phyloP scores from a whole-genome alignment of 2,113 vertebrate genomes.

The Telmatochromis bifrenatus region DNA sequence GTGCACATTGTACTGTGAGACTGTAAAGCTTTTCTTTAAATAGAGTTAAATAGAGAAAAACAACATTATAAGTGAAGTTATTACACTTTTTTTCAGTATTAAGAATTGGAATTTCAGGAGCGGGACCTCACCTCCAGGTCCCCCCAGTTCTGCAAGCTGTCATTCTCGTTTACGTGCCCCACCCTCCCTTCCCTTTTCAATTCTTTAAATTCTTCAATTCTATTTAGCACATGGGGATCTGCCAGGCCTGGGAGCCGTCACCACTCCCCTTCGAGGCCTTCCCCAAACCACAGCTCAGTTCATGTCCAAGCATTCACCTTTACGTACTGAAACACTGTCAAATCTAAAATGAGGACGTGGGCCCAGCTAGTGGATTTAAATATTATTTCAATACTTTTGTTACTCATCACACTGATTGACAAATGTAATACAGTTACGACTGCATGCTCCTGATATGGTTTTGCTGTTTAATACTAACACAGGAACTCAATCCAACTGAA shows the following conservation, averaged over 20 bases:
- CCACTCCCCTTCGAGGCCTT: background rate
- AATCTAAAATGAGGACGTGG: background rate
- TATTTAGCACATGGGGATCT: background rate
- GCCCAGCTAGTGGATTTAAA: background rate
- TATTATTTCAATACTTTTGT: background rate
- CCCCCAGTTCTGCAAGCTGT: background rate
- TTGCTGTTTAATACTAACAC: background rate
- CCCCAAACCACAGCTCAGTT: background rate
- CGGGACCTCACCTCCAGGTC: background rate
- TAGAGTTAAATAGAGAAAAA: background rate
- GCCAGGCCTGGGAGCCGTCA: background rate
- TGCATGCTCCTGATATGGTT: background rate
- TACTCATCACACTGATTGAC: background rate
- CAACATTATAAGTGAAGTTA: background rate
- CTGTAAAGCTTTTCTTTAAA: background rate
- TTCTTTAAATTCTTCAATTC: background rate
- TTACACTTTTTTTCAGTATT: background rate
- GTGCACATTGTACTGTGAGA: background rate
- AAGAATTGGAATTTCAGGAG: background rate
- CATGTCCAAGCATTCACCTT: background rate
- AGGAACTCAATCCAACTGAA: background rate
- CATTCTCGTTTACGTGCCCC: background rate
- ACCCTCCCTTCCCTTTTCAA: accelerated
- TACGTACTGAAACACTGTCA: background rate
- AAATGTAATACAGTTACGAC: background rate